Conservation (phyloP, 2,113 vertebrate genomes). For the Sceloporus tristichus region DNA sequence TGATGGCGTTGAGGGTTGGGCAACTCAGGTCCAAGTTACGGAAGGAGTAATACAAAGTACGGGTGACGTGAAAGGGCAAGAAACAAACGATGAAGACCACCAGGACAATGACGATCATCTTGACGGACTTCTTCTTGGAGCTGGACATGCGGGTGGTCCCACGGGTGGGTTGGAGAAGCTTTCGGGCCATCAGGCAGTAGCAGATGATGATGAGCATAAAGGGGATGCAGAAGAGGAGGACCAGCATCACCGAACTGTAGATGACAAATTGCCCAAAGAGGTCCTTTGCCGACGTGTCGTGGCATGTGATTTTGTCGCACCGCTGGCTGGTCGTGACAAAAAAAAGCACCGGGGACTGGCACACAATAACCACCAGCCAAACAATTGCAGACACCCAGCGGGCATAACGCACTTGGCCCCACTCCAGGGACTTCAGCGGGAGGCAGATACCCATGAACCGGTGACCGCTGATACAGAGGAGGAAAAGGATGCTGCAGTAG, state of each 20-base stretch:
- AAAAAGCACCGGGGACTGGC: constrained; percentile 90
- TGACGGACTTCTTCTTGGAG: constrained; percentile 92
- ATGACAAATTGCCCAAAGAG: constrained; percentile 89
- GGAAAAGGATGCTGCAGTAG: constrained; percentile 95
- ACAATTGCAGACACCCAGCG: constrained; percentile 79
- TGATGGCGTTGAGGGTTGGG: constrained; percentile 84
- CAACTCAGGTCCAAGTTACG: constrained; percentile 89
- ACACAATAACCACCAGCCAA: constrained; percentile 85
- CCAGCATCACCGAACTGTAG: constrained; percentile 89
- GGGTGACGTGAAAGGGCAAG: constrained; percentile 93
- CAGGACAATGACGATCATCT: constrained; percentile 93
- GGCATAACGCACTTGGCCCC: constrained; percentile 86
- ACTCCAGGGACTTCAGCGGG: constrained; percentile 87
- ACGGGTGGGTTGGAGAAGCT: constrained; percentile 81
- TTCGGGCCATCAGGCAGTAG: constrained; percentile 89
- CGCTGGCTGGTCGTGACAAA: constrained; percentile 85
- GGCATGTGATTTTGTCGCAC: constrained; percentile 80
- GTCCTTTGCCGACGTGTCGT: constrained; percentile 90
- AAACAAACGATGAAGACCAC: constrained; percentile 91
- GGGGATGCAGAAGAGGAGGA: constrained; percentile 89
- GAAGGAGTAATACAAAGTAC: constrained; percentile 93
- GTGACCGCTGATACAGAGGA: constrained; percentile 94
- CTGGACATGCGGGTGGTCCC: constrained; percentile 74
- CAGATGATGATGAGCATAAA: constrained; percentile 90
- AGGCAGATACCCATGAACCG: constrained; percentile 92